Evolutionary conservation across 2,888 invertebrate genomes (phyloP), one percentile per base, ranked within the genome.

Genomic region (Flexamia atlantica): DNA sequence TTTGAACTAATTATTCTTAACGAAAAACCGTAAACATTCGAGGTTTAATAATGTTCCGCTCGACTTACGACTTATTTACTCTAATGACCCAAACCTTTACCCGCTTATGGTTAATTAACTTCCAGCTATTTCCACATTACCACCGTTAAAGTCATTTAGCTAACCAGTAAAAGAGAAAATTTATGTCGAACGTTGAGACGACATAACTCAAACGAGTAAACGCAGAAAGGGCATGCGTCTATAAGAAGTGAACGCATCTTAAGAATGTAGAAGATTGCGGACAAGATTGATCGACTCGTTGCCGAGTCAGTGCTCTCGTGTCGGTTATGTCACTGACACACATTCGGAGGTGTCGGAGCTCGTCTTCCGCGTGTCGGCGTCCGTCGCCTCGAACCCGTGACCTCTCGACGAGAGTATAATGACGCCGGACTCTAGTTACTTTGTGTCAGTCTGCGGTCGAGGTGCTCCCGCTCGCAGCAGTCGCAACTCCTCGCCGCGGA

Each of bases 361-460:
- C 53, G 53, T 53, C 53, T 53, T 53, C 53, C 53, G 53, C 53
- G 3, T 53, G 53, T 23, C 46, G 46, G 46, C 46, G 46, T 46
- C 20, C 7, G 40, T 50, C 53, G 53, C 10, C 53, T 3, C 53
- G 53, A 53, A 53, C 53, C 53, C 53, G 53, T 53, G 53, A 53
- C 53, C 53, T 53, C 53, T 23, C 53, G 53, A 53, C 20, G 53
- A 53, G 53, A 53, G 20, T 53, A 53, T 53, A 53, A 53, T 53
- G 23, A 23, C 23, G 20, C 53, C 20, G 53, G 46, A 46, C 46
- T 46, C 46, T 17, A 17, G 46, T 46, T 46, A 46, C 14, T 46
- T 46, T 46, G 46, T 46, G 14, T 17, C 46, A 40, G 7, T 40
- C 17, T 46, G 46, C 46, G 46, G 46, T 9, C 4, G 46, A 1